Percentiles rank a stretch among this genome's conserved stretches.
Conservation (phyloP, 2,797 vertebrate species). For the Sebastes trivittatus region DNA sequence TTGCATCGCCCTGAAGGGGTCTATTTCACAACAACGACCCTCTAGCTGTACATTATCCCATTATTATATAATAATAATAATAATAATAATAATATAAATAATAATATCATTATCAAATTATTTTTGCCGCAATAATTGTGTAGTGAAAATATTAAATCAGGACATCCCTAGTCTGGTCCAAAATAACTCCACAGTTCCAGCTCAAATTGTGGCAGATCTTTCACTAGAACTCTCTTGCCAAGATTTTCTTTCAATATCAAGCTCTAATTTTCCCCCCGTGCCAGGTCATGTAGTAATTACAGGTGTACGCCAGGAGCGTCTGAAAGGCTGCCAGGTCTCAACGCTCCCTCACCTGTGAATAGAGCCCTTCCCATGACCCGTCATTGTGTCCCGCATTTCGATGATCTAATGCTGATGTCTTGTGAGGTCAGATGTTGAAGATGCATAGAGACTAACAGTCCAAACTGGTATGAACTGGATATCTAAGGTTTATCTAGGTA, state of each 20-base stretch:
- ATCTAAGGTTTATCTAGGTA: background rate
- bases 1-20: too few species aligned
- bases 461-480: background rate
- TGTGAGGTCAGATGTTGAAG: slow-evolving; percentile 28
- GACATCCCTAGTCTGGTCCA: background rate
- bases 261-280: background rate
- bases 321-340: slow-evolving; percentile 35
- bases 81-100: too few species aligned
- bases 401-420: slow-evolving; percentile 22
- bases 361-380: slow-evolving; percentile 26
- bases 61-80: too few species aligned
- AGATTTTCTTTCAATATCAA: slow-evolving; percentile 3
- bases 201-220: background rate
- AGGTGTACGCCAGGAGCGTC: slow-evolving; percentile 39
- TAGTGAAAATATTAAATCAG: too few species aligned
- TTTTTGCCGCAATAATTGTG: too few species aligned
- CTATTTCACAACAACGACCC: too few species aligned
- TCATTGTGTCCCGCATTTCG: slow-evolving; percentile 34
- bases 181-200: background rate
- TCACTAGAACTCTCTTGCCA: background rate
- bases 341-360: slow-evolving; percentile 49
- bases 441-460: background rate
- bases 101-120: too few species aligned
- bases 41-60: too few species aligned
- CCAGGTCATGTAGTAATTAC: slow-evolving; percentile 51